Percentiles rank a stretch among this genome's conserved stretches.
phyloP scores from a whole-genome alignment of 2,888 invertebrate species.

The Drosophila neutralis region DNA sequence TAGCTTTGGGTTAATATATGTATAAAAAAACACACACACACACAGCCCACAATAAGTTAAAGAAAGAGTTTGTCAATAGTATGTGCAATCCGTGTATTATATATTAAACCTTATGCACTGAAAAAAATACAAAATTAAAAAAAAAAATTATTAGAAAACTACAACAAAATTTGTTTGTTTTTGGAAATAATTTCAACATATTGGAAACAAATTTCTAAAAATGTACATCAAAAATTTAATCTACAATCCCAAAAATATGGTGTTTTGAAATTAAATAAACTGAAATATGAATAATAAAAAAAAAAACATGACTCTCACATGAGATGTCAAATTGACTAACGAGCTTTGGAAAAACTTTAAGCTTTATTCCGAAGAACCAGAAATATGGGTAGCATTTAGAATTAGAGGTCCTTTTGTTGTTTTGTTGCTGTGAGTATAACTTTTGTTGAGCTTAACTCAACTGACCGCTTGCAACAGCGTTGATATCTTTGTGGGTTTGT shows the following conservation, averaged over 20 bases:
- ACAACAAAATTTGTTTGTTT: background rate
- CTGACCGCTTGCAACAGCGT: conserved; percentile 66
- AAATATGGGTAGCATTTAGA: conserved; percentile 23
- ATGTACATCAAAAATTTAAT: background rate
- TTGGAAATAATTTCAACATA: background rate
- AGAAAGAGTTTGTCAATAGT: background rate
- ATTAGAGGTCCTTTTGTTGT: conserved; percentile 41
- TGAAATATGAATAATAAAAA: background rate
- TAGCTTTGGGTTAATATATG: background rate
- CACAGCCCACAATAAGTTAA: background rate
- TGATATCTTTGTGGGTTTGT: conserved; percentile 57
- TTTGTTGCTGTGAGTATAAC: conserved; percentile 15
- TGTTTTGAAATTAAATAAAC: background rate
- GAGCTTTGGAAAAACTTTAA: background rate
- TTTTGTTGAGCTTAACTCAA: conserved; percentile 44
- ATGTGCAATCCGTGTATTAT: background rate
- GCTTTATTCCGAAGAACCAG: background rate
- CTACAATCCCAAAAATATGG: background rate
- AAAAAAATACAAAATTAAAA: background rate
- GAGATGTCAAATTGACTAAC: background rate
- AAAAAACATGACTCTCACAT: background rate
- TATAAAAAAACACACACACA: background rate
- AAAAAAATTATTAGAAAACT: too few species aligned
- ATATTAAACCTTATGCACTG: background rate
- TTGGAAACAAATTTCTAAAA: background rate